Evolutionary conservation across 2,113 vertebrate genomes (phyloP).

Genomic region (Phaethon lepturus): DNA sequence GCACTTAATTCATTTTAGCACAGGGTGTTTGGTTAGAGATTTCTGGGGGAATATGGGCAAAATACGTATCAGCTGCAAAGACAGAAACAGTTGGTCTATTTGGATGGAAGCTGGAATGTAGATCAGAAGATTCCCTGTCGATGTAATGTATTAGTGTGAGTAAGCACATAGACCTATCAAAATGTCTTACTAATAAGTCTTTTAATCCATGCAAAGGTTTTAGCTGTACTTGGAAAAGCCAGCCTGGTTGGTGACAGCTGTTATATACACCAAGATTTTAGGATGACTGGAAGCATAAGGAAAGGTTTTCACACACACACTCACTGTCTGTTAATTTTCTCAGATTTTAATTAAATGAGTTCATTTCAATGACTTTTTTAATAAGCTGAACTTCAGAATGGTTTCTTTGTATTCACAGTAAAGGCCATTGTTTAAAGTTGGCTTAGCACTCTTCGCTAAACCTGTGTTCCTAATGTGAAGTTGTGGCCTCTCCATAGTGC

Average conservation of each 20-base stretch:
- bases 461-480: not conserved
- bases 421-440: not conserved
- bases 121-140: not conserved
- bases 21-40: not conserved
- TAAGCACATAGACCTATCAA: not conserved
- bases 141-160: accelerated
- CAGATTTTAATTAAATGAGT: conserved; percentile 6
- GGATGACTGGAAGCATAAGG: not conserved
- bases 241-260: not conserved
- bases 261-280: not conserved
- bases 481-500: not conserved
- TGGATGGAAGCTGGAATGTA: not conserved
- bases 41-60: not conserved
- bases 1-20: not conserved
- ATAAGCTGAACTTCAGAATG: conserved; percentile 12
- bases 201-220: not conserved
- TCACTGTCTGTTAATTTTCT: not conserved
- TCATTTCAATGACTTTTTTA: conserved; percentile 5
- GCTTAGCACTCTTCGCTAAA: not conserved
- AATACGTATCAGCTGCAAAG: not conserved
- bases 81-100: not conserved
- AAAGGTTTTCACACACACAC: not conserved
- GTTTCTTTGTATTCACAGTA: conserved; percentile 8
- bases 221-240: not conserved
- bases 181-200: not conserved